Base-by-base conservation (phyloP, 2,113 vertebrate genomes). In the Typhlomys cinereus region DNA sequence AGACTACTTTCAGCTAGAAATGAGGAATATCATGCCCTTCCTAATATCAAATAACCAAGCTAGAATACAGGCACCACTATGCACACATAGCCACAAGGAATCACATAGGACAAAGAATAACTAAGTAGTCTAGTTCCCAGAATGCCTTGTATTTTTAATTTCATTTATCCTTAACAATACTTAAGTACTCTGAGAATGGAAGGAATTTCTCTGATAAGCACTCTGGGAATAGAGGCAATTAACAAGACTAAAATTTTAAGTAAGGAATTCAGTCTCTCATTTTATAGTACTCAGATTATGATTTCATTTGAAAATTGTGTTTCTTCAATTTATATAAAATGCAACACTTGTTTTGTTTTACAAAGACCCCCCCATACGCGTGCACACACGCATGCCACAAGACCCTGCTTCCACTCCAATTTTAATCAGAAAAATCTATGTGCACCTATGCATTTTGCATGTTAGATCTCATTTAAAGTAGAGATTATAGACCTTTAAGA, bases 181-280 rank as follows among this genome's bases (percentile, higher is more conserved):
- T 71, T 46, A 75, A 57, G 15, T 54, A 64, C 57, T 91, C 61
- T 34, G 41, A 95, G 41, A 87, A 95, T 44, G 81, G 81, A 75
- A 31, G 44, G 71, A 79, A 79, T 52, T 62, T 91, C 44, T 66
- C 48, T 76, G 39, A 13, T n/a, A n/a, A n/a, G n/a, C n/a, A n/a
- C n/a, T n/a, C n/a, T n/a, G n/a, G n/a, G n/a, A n/a, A n/a, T n/a
- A n/a, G n/a, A n/a, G n/a, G n/a, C n/a, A 41, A 87, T 59, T 81
- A 62, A 70, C 10, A 79, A 57, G 23, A 95, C 62, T 17, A 84
- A 84, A 82, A 20, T 46, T 39, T 9, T n/a, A 86, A 21, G 25
- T 34, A 46, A 62, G 62, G 74, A 36, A 48, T 67, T 70, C 61
- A 46, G 57, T 25, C 17, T 88, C 52, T 88, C 25, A 36, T 44